Evolutionary conservation across 2,797 vertebrate genomes (phyloP).

Genomic region (Sciaenops ocellatus): DNA sequence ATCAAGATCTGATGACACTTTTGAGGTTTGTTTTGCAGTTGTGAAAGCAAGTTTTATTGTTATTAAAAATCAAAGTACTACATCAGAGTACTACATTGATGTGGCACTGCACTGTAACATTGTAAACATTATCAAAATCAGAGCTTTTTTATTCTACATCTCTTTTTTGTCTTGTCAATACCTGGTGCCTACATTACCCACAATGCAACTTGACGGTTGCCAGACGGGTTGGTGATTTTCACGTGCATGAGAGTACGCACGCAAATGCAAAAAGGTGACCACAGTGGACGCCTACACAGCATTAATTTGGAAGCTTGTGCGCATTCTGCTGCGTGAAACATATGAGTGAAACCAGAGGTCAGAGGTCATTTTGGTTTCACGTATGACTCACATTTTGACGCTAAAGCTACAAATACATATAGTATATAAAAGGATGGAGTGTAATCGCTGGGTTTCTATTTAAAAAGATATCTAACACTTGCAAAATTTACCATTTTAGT

Average conservation of each 20-base stretch:
- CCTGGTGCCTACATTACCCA: background rate
- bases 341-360: constrained; percentile 11
- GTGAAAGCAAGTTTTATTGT: background rate
- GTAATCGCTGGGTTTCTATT: no score
- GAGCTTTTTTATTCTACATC: background rate
- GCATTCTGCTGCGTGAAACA: constrained; percentile 14
- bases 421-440: background rate
- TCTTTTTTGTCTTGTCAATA: background rate
- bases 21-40: background rate
- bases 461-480: no score
- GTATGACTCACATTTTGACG: constrained; percentile 4
- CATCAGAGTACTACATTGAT: background rate
- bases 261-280: background rate
- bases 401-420: background rate
- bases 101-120: background rate
- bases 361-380: constrained; percentile 5
- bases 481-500: no score
- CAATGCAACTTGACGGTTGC: background rate
- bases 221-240: background rate
- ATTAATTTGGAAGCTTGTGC: background rate
- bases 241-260: background rate
- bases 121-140: background rate
- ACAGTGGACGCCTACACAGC: background rate
- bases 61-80: no score
- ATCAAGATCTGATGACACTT: background rate